Evolutionary conservation across 2,113 vertebrate genomes (phyloP), one percentile per base, ranked within the genome.

Genomic region (Cyprinodon variegatus): DNA sequence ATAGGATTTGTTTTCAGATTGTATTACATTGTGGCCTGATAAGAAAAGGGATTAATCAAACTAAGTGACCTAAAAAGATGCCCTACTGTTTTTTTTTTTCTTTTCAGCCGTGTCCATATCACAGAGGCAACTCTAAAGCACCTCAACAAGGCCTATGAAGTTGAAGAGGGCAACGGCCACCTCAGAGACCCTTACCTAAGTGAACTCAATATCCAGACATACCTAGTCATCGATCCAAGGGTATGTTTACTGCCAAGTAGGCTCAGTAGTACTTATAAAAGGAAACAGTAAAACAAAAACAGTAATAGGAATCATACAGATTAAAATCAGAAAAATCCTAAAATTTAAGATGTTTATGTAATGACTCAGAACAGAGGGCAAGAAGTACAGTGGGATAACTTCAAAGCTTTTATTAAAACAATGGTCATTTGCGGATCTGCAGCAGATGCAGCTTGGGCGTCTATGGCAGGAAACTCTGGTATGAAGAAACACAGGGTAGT

Each of bases 61-160:
- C 50, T 57, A 57, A 57, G 17, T 57, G 50, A 57, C 10, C 62
- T 10, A 10, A 17, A 39, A 15, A 13, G 29, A 46, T 22, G 11
- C 9, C 3, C 29, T 46, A 14, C 15, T 37, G n/a, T 71, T 73
- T 57, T n/a, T 66, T 66, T 62, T 29, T 15, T 68, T 0, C 63
- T 11, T 57, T 29, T 36, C 80, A 99, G 98, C 62, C 97, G 98
- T 6, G 98, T 99, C 15, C 98, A 99, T 88, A 99, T 99, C 93
- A 99, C 98, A 1, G 97, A 99, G 87, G 96, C 98, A 0, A 99
- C 98, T 0, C 90, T 99, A 82, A 98, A 95, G 74, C 97, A 99
- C 89, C 91, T 99, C 61, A 97, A 96, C 92, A 96, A 96, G 89
- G 96, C 96, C 0, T 99, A 99, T 0, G 96, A 97, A 83, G 98